Evolutionary conservation across 2,113 vertebrate species (phyloP).

Genomic region (Eudyptes chrysolophus): DNA sequence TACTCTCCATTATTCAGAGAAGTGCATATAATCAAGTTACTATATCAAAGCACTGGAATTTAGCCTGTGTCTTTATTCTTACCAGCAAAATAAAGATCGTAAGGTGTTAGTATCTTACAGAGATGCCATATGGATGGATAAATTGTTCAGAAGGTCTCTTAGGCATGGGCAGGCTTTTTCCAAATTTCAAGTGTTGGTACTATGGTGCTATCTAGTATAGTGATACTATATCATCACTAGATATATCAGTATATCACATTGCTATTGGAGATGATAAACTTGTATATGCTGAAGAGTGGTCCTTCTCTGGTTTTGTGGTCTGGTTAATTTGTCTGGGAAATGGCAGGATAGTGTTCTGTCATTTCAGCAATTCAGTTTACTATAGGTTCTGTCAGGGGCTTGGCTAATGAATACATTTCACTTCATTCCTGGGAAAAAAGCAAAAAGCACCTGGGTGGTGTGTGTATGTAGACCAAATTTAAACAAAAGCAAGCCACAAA

Average conservation of each 20-base stretch:
- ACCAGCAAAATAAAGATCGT: not conserved
- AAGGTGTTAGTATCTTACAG: not conserved
- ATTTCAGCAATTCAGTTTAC: not conserved
- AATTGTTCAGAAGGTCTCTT: not conserved
- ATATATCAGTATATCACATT: not conserved
- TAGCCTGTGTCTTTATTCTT: not conserved
- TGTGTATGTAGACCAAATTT: not conserved
- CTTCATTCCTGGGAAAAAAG: not conserved
- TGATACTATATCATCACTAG: too few species aligned
- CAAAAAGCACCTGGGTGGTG: not conserved
- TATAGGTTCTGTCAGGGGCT: not conserved
- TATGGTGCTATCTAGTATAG: not conserved
- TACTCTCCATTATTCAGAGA: not conserved
- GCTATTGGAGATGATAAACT: not conserved
- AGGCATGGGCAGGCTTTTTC: not conserved
- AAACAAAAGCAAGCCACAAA: not conserved
- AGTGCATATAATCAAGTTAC: not conserved
- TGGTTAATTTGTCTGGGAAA: not conserved
- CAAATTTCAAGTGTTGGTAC: not conserved
- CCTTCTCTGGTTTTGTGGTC: not conserved
- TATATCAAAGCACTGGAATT: not conserved
- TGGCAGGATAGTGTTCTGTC: not conserved
- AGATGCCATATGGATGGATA: not conserved
- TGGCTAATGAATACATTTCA: not conserved
- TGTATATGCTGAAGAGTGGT: not conserved